Base-by-base conservation (phyloP, 2,797 vertebrate species). In the Sphenodon punctatus region DNA sequence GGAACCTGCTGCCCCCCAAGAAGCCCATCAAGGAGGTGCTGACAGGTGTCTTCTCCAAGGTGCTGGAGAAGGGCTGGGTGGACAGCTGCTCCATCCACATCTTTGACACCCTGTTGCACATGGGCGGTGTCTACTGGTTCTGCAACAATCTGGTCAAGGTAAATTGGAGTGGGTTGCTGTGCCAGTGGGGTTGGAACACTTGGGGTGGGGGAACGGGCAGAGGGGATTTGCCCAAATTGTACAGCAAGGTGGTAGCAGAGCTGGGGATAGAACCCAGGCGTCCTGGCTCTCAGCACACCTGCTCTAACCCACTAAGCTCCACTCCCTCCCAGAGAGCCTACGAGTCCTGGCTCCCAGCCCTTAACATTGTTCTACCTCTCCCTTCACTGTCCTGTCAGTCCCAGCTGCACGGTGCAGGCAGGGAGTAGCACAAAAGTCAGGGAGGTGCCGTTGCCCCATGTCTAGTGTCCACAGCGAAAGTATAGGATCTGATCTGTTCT, bases 71-170 rank as follows among this genome's bases (percentile, higher is more conserved):
- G 92, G 98, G 98, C 90, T 99, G 98, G 99, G 98, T 98, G 6
- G 98, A 99, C 95, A 99, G 98, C 66, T 95, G 95, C 53, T 98
- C 98, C 19, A 96, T 99, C 75, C 99, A 99, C 89, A 95, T 99
- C 87, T 97, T 99, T 0, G 98, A 99, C 94, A 97, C 97, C 51
- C 96, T 99, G 34, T 96, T 99, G 86, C 98, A 98, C 95, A 99
- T 99, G 97, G 98, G 98, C 0, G 98, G 98, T 0, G 97, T 98
- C 77, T 99, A 99, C 96, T 99, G 98, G 98, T 99, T 99, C 96
- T 99, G 98, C 66, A 99, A 98, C 94, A 99, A 99, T 93, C 95
- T 99, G 67, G 95, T 99, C 63, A 99, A 99, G 98, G 98, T 99
- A 87, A 0, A 11, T 12, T 46, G 16, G 61, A 56, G 25, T 5